Conservation (phyloP, 2,113 vertebrate genomes). For the Sarotherodon lohbergeri region DNA sequence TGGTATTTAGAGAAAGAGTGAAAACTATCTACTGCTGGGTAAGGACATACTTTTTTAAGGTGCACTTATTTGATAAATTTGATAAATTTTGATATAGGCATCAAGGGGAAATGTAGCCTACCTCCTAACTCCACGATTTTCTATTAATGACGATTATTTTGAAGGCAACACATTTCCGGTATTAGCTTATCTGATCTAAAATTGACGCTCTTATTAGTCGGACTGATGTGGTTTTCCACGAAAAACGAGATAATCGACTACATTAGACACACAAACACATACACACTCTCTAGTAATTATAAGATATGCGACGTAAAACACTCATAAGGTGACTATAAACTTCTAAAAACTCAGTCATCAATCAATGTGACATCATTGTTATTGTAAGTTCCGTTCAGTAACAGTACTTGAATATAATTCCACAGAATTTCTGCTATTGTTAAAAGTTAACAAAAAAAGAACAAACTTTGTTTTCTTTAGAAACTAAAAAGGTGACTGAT, state of each 20-base stretch:
- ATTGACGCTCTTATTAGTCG: neutral
- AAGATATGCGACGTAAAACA: neutral
- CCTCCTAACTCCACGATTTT: neutral
- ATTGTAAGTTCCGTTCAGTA: accelerated
- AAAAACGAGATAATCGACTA: neutral
- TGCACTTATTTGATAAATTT: neutral
- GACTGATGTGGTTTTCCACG: neutral
- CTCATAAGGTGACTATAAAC: neutral
- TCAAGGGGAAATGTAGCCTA: neutral
- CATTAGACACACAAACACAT: neutral
- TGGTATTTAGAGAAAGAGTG: neutral
- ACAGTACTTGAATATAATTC: neutral
- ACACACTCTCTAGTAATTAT: neutral
- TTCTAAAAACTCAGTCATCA: neutral
- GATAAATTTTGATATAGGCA: neutral
- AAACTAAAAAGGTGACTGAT: neutral
- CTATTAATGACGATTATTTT: neutral
- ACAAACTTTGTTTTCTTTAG: neutral
- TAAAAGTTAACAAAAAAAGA: neutral
- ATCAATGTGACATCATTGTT: neutral
- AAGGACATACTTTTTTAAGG: neutral
- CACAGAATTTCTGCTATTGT: neutral
- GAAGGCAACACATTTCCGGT: neutral
- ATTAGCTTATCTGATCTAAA: neutral
- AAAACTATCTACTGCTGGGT: neutral